Percentiles rank a stretch among this genome's conserved stretches.
Evolutionary conservation across 2,888 invertebrate genomes (phyloP).

Genomic region (Cerastis leucographa): DNA sequence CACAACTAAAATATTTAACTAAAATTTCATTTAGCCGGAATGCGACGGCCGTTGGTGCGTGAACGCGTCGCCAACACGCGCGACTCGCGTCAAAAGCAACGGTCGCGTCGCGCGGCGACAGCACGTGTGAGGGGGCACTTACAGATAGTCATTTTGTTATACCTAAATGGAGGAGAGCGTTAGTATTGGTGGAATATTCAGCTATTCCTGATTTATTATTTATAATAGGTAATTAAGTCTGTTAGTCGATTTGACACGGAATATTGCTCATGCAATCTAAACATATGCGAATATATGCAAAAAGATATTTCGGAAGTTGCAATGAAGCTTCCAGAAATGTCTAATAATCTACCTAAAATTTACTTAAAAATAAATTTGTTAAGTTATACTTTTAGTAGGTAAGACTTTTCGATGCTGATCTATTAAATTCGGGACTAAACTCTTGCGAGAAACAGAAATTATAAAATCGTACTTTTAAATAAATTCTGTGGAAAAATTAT

Average conservation of each 20-base stretch:
- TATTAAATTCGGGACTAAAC: background rate
- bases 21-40: slow-evolving; percentile 63
- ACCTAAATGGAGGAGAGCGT: slow-evolving; percentile 5
- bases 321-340: background rate
- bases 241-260: background rate
- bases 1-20: slow-evolving; percentile 58
- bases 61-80: slow-evolving; percentile 69
- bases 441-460: background rate
- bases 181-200: background rate
- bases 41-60: slow-evolving; percentile 66
- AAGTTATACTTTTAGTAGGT: background rate
- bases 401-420: background rate
- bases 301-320: background rate
- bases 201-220: background rate
- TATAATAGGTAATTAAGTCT: background rate
- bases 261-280: too few species aligned
- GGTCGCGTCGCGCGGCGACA: slow-evolving; percentile 24
- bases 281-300: background rate
- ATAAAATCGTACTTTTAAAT: background rate
- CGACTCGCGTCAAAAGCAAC: slow-evolving; percentile 71
- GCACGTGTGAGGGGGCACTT: slow-evolving; percentile 53
- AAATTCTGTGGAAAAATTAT: background rate
- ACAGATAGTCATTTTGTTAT: slow-evolving; percentile 50
- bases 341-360: background rate
- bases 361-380: background rate